These are phyloP conservation scores for Cheumatopsyche charites DNA, from an alignment of 1,140 invertebrate species.

Conservation along the genomic window DNA sequence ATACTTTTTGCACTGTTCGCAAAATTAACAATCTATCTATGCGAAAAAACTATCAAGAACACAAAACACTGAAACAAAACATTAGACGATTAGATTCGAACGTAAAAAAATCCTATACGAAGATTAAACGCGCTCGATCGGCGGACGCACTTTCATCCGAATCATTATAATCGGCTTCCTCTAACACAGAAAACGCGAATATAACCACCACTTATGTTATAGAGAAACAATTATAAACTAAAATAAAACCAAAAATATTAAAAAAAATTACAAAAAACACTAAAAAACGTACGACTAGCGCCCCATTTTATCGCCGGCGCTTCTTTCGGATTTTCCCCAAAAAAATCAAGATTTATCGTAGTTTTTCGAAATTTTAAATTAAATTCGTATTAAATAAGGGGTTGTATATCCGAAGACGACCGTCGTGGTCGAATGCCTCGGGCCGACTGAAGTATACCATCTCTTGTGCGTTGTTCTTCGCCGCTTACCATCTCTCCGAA, in stretches of 20 bases:
- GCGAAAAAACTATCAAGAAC: constrained; percentile 9
- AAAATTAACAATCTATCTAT: constrained; percentile 6
- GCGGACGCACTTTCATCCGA: constrained; percentile 1
- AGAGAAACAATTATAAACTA: background rate
- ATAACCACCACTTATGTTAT: no score
- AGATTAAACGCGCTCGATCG: background rate
- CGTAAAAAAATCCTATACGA: background rate
- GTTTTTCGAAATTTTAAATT: background rate
- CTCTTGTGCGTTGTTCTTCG: constrained; percentile 17
- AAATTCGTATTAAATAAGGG: background rate
- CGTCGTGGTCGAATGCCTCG: constrained; percentile 6
- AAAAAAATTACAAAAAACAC: background rate
- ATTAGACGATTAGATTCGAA: constrained; percentile 1
- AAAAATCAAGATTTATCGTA: no score
- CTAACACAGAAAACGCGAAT: background rate
- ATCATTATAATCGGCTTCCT: constrained; percentile 7
- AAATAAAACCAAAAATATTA: background rate
- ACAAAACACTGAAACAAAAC: constrained; percentile 20
- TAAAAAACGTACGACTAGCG: constrained; percentile 3
- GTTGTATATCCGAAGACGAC: background rate
- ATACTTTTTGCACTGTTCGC: constrained; percentile 2
- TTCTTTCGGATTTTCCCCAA: no score
- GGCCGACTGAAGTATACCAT: constrained; percentile 30
- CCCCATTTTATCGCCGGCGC: background rate
- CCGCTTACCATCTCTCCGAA: constrained; percentile 38